A percentile compares a stretch with the other conserved stretches of the same genome.
Evolutionary conservation across 2,113 vertebrate genomes (phyloP).

Genomic region (Prolemur simus): DNA sequence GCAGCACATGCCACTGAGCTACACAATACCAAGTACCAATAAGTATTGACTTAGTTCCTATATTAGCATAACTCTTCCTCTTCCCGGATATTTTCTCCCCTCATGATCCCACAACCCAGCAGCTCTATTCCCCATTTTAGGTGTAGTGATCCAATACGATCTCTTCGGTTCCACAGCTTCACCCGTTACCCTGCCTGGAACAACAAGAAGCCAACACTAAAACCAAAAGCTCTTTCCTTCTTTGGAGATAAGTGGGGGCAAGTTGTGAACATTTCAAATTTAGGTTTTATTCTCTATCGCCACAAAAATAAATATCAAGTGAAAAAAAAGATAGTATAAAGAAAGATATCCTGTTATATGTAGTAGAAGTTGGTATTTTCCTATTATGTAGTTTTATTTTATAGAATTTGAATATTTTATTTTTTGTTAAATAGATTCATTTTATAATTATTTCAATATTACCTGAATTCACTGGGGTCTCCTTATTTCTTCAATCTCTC

Average conservation of each 20-base stretch:
- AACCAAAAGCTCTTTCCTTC: neutral
- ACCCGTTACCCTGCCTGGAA: neutral
- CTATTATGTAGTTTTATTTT: neutral
- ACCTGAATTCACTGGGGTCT: neutral
- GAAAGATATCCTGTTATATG: neutral
- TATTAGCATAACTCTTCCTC: neutral
- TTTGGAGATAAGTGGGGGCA: neutral
- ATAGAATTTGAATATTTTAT: neutral
- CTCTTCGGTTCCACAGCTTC: neutral
- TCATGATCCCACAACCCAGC: accelerated
- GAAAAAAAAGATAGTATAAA: neutral
- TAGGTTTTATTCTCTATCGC: neutral
- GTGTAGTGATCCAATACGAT: neutral
- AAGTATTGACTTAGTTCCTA: neutral
- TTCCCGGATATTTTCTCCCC: neutral
- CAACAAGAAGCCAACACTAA: neutral
- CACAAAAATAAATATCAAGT: neutral
- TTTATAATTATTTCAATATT: neutral
- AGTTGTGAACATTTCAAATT: neutral
- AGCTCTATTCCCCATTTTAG: neutral
- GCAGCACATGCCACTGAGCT: neutral
- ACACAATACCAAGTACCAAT: neutral
- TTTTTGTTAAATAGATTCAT: neutral
- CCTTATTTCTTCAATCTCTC: neutral
- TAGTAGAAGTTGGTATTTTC: neutral